Base-by-base conservation (phyloP, 2,113 vertebrate genomes). In the Phalacrocorax aristotelis region DNA sequence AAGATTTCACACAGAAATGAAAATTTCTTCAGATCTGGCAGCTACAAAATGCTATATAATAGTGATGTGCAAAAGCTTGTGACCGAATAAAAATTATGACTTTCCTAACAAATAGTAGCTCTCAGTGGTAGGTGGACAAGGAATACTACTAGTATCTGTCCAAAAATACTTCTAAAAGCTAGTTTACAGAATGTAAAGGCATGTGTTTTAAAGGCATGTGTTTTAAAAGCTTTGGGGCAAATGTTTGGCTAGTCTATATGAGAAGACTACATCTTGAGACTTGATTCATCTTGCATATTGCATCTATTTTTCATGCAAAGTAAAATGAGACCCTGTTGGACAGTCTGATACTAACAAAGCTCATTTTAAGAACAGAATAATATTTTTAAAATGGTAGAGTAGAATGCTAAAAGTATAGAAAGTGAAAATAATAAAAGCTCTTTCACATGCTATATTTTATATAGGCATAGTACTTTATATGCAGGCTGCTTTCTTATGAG, bases 171-270 rank as follows among this genome's bases (percentile, higher is more conserved):
- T 75, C 7, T 11, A 19, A 62, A 26, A 42, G 7, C 3, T 62
- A 48, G 3, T 20, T 52, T 74, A 48, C 7, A 49, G 42, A 77
- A 38, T 42, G 54, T 16, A n/a, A 81, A 72, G 38, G 34, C 32
- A n/a, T 0, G 0, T 16, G 26, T 48, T 87, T 80, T 70, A 15
- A 20, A 85, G 46, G 5, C 40, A n/a, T 0, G 0, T 16, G 26
- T 48, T 87, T 80, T 70, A 15, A 20, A 85, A 51, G 5, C 40
- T 55, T 68, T 51, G 54, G 23, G 13, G 40, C 5, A 16, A 71
- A 42, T 34, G 7, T 77, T 80, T 84, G 42, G 12, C 10, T 30
- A 36, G 14, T 34, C 14, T 57, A 21, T 7, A 2, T 30, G 52
- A 34, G 29, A 58, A 65, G 68, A 38, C 40, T 60, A 52, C 26